Base-by-base conservation (phyloP, 2,888 invertebrate species). In the Agrochola circellaris region DNA sequence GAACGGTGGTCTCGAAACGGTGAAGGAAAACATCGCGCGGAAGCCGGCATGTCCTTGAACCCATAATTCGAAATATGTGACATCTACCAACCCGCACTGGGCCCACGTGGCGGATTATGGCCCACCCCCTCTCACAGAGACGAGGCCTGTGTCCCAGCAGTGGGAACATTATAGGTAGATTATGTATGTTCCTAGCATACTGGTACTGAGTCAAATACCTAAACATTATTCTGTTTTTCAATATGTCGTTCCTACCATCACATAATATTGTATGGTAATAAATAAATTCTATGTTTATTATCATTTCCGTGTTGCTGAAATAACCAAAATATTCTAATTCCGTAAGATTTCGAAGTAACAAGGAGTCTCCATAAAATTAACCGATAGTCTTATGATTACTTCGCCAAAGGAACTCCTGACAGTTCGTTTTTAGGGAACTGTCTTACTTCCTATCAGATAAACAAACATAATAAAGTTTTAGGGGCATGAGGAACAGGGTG, bases 391-490 rank as follows among this genome's bases (percentile, higher is more conserved):
- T 9, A 15, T 3, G 26, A 6, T 54, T 30, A 56, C 8, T 54
- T 42, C 20, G 9, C 9, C 45, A 58, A n/a, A 58, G 1, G 26
- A 58, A 26, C 20, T 48, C n/a, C 3, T 38, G 26, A 20, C 15
- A 9, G 20, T 34, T 2, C 7, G 26, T 23, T 56, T 45, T 42
- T 13, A 8, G 17, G 7, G 17, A 17, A 8, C 23, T 30, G 17
- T 13, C 11, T 23, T 20, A 3, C 4, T 26, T 15, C 23, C 2
- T 30, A 17, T 30, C 26, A 68, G 1, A 30, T 62, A 58, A 42
- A 45, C 51, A 48, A 34, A 67, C 26, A 64, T 61, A 38, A 60
- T 78, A 42, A 67, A 77, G 54, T n/a, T n/a, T n/a, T n/a, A n/a
- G n/a, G n/a, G n/a, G n/a, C n/a, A n/a, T n/a, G n/a, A n/a, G n/a